phyloP scores from a whole-genome alignment of 2,113 vertebrate genomes.

The Odocoileus virginianus region DNA sequence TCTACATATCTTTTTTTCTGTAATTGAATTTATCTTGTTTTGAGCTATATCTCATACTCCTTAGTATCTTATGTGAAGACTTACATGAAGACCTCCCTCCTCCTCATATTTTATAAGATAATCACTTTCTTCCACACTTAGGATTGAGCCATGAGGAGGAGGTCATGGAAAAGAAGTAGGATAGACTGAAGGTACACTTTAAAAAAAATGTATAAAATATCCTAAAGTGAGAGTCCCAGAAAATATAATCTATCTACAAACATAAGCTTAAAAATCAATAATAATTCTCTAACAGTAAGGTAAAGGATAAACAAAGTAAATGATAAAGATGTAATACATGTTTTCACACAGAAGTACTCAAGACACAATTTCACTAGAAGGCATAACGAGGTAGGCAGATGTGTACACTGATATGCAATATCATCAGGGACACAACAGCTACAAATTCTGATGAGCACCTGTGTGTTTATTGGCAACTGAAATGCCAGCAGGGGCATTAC shows the following conservation, averaged over 20 bases:
- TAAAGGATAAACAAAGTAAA: background rate
- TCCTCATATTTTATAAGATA: background rate
- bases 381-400: background rate
- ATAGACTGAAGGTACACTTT: background rate
- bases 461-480: background rate
- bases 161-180: background rate
- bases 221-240: background rate
- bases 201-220: background rate
- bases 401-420: too few relatives aligned
- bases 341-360: background rate
- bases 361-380: background rate
- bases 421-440: background rate
- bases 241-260: background rate
- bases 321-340: background rate
- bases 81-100: background rate
- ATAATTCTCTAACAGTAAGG: background rate
- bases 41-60: background rate
- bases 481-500: background rate
- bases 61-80: background rate
- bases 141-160: background rate
- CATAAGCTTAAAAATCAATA: background rate
- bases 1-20: background rate
- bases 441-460: background rate
- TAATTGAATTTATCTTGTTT: background rate
- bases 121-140: background rate